A percentile compares a stretch with the other conserved stretches of the same genome.
Evolutionary conservation across 2,888 invertebrate species (phyloP).

Genomic region (Embidobia sp.): DNA sequence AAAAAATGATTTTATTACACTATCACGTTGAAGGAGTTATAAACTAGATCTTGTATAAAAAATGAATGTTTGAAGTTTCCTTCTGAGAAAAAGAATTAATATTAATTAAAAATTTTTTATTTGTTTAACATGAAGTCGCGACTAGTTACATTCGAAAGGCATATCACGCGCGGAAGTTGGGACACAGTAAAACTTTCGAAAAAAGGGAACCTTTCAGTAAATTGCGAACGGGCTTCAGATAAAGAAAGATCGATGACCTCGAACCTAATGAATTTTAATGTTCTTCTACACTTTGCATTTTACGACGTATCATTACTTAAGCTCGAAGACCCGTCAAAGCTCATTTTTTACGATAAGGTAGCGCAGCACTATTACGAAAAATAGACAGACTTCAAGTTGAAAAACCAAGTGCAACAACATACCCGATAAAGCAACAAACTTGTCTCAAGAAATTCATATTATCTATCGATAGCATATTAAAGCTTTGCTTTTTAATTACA

Average conservation of each 20-base stretch:
- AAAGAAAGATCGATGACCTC: conserved; percentile 68
- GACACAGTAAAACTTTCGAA: conserved; percentile 53
- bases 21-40: not conserved
- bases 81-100: conserved; percentile 21
- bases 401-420: conserved; percentile 48
- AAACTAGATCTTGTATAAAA: conserved; percentile 6
- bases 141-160: conserved; percentile 51
- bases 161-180: conserved; percentile 55
- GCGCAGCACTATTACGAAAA: conserved; percentile 45
- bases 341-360: conserved; percentile 62
- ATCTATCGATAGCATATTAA: not conserved
- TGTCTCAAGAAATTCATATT: conserved; percentile 14
- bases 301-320: conserved; percentile 66
- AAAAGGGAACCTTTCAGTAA: conserved; percentile 62
- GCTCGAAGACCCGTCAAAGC: conserved; percentile 62
- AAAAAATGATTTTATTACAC: too few relatives aligned
- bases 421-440: conserved; percentile 37
- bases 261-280: conserved; percentile 67
- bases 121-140: conserved; percentile 38
- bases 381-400: conserved; percentile 42
- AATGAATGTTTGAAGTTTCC: conserved; percentile 9
- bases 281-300: conserved; percentile 65
- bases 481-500: not conserved
- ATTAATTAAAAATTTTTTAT: conserved; percentile 46
- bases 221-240: conserved; percentile 63